Conservation (phyloP, 1,140 invertebrate species). For the Rhizoglyphus robini region DNA sequence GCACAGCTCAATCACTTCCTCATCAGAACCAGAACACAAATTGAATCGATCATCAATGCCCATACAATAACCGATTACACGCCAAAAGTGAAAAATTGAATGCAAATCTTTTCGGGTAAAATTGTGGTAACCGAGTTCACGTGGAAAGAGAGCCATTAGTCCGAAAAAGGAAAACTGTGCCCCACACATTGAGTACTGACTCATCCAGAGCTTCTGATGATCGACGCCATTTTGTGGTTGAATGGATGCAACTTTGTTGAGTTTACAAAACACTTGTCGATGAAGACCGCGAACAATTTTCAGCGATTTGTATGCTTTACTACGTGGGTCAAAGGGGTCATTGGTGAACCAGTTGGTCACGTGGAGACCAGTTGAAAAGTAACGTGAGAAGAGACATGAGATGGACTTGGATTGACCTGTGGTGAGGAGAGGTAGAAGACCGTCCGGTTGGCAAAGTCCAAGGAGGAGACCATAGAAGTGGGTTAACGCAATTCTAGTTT, state of each 20-base stretch:
- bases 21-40: conserved; percentile 34
- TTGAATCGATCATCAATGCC: no score
- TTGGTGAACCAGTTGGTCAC: conserved; percentile 21
- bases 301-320: conserved; percentile 15
- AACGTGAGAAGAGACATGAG: conserved; percentile 16
- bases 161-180: conserved; percentile 31
- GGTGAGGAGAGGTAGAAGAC: neutral
- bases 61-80: conserved; percentile 58
- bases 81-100: conserved; percentile 68
- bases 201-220: neutral
- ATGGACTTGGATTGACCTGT: conserved; percentile 20
- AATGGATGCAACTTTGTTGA: conserved; percentile 5
- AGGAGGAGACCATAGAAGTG: conserved; percentile 18
- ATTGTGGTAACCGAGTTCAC: neutral
- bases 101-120: conserved; percentile 47
- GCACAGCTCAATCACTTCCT: conserved; percentile 27
- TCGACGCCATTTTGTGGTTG: no score
- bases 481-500: neutral
- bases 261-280: conserved; percentile 11
- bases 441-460: neutral
- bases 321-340: conserved; percentile 19
- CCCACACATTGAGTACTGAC: conserved; percentile 13
- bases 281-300: conserved; percentile 16
- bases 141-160: conserved; percentile 28
- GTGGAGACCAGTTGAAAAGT: conserved; percentile 20